Evolutionary conservation across 2,113 vertebrate genomes (phyloP).

Genomic region (Ivindomyrus marchei): DNA sequence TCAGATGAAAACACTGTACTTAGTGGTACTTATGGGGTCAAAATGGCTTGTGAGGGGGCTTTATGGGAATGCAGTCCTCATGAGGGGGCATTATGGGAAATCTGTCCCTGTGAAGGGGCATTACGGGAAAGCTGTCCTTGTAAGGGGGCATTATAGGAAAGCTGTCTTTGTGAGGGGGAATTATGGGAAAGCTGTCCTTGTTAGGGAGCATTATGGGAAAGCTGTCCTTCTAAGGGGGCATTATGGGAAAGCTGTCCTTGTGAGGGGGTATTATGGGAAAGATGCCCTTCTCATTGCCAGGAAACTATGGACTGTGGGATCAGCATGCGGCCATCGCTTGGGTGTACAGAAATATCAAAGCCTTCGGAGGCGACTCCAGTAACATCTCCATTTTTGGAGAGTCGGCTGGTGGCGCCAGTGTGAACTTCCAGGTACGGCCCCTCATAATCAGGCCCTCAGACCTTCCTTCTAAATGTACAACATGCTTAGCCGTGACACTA

Average conservation of each 20-base stretch:
- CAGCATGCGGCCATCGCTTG: constrained; percentile 89
- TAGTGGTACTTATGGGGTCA: neutral
- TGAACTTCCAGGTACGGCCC: constrained; percentile 74
- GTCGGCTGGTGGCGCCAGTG: constrained; percentile 74
- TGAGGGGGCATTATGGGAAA: too few relatives aligned
- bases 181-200: neutral
- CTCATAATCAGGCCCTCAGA: neutral
- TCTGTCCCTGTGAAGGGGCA: too few relatives aligned
- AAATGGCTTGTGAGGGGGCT: neutral
- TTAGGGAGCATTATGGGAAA: too few relatives aligned
- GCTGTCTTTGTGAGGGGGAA: neutral
- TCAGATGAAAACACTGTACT: neutral
- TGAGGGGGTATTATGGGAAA: neutral
- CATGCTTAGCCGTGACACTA: neutral
- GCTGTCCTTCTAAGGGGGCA: neutral
- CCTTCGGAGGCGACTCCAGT: constrained; percentile 80
- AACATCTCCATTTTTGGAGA: constrained; percentile 91
- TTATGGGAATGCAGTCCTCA: too few relatives aligned
- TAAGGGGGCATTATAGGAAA: neutral
- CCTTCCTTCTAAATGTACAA: neutral
- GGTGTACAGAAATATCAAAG: constrained; percentile 88
- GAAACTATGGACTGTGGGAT: constrained; percentile 88
- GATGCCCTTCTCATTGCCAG: constrained; percentile 43
- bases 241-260: neutral
- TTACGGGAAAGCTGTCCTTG: neutral